Evolutionary conservation across 2,797 vertebrate genomes (phyloP).

Genomic region (Taeniopygia guttata): DNA sequence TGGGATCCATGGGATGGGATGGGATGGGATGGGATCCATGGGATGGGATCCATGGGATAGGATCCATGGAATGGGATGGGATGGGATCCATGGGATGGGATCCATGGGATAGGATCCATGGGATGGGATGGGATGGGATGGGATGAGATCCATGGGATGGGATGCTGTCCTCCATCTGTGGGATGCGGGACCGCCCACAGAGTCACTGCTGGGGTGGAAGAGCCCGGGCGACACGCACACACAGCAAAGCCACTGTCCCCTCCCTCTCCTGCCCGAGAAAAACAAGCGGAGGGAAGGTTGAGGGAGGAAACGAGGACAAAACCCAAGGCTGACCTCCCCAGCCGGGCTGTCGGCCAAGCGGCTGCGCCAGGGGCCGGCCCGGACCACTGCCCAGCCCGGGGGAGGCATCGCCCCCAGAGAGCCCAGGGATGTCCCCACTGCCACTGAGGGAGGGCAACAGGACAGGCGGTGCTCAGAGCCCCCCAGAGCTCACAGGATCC

Average conservation of each 20-base stretch:
- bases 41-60: too few species aligned
- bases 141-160: too few species aligned
- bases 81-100: too few species aligned
- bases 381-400: not conserved
- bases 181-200: not conserved
- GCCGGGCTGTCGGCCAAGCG: conserved; percentile 22
- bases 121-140: too few species aligned
- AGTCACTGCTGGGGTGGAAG: not conserved
- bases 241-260: not conserved
- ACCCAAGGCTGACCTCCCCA: conserved; percentile 29
- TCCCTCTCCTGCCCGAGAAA: not conserved
- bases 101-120: too few species aligned
- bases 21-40: too few species aligned
- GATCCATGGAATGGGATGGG: too few species aligned
- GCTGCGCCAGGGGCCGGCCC: not conserved
- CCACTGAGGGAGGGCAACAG: not conserved
- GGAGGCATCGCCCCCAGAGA: not conserved
- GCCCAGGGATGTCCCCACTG: not conserved
- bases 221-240: not conserved
- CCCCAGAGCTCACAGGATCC: accelerated
- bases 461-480: accelerated
- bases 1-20: too few species aligned
- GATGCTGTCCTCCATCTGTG: not conserved
- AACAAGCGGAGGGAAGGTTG: not conserved
- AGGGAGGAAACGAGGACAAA: conserved; percentile 55